These are phyloP conservation scores for Leucophora obtusa DNA, from an alignment of 2,888 invertebrate species.

Conservation along the genomic window DNA sequence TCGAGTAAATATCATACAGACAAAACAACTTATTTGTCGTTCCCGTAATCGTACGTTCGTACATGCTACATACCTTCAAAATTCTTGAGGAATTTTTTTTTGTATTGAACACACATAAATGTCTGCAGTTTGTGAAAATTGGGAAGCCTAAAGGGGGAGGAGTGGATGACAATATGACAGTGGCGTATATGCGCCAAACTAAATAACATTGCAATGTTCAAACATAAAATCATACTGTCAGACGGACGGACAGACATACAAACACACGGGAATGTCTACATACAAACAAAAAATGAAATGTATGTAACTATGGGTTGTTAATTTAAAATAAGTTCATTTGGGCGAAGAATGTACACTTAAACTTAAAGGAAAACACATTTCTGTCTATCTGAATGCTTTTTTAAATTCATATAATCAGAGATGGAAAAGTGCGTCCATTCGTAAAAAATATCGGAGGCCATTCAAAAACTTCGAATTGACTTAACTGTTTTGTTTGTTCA, in stretches of 20 bases:
- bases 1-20: background rate
- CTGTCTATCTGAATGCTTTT: conserved; percentile 33
- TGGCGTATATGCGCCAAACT: conserved; percentile 32
- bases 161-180: conserved; percentile 10
- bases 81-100: conserved; percentile 72
- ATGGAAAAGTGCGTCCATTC: no score
- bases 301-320: conserved; percentile 5
- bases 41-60: background rate
- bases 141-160: conserved; percentile 13
- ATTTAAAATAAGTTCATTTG: conserved; percentile 26
- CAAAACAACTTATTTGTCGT: background rate
- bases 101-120: conserved; percentile 58
- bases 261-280: background rate
- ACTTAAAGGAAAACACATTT: conserved; percentile 17
- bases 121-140: conserved; percentile 35
- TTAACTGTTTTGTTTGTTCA: no score
- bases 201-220: conserved; percentile 30
- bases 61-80: conserved; percentile 66
- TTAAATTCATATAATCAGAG: background rate
- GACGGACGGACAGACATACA: background rate
- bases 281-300: conserved; percentile 6
- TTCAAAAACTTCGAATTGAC: no score
- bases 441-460: no score
- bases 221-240: conserved; percentile 9
- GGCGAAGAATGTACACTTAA: conserved; percentile 12